These are phyloP conservation scores for Anoplophora glabripennis DNA, from an alignment of 1,140 invertebrate genomes.

Conservation along the genomic window DNA sequence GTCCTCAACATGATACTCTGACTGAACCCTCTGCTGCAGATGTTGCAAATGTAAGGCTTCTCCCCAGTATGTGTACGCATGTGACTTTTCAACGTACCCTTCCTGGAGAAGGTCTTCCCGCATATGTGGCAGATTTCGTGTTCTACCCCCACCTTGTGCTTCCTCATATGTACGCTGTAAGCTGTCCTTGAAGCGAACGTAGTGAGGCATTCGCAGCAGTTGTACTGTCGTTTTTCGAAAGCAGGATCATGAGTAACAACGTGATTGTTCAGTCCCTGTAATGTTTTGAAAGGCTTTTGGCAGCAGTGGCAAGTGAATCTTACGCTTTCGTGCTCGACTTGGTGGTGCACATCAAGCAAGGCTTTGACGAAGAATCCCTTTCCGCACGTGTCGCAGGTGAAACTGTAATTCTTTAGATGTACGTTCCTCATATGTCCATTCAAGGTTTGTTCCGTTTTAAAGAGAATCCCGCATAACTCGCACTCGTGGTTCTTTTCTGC, in stretches of 20 bases:
- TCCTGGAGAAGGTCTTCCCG: slow-evolving; percentile 42
- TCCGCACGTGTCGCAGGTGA: slow-evolving; percentile 12
- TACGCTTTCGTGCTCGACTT: slow-evolving; percentile 12
- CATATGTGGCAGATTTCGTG: slow-evolving; percentile 39
- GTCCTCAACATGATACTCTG: slow-evolving; percentile 24
- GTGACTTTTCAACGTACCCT: slow-evolving; percentile 39
- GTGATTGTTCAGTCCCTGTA: slow-evolving; percentile 5
- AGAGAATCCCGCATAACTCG: slow-evolving; percentile 35
- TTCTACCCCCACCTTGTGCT: slow-evolving; percentile 40
- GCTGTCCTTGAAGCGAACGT: not conserved
- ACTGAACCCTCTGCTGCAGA: slow-evolving; percentile 25
- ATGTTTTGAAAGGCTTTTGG: slow-evolving; percentile 8
- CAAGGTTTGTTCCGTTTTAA: slow-evolving; percentile 12
- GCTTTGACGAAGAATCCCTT: slow-evolving; percentile 3
- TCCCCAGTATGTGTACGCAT: slow-evolving; percentile 28
- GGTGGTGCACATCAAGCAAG: slow-evolving; percentile 7
- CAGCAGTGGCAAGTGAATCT: slow-evolving; percentile 8
- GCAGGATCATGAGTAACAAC: not conserved
- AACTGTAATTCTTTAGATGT: not conserved
- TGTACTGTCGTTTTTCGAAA: not conserved
- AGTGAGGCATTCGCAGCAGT: not conserved
- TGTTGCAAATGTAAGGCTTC: slow-evolving; percentile 11
- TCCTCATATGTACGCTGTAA: slow-evolving; percentile 38
- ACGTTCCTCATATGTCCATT: slow-evolving; percentile 10
- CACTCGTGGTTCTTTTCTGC: slow-evolving; percentile 58